A percentile compares a stretch with the other conserved stretches of the same genome.
Evolutionary conservation across 2,888 invertebrate species (phyloP).

Genomic region (Epiblema foenella): DNA sequence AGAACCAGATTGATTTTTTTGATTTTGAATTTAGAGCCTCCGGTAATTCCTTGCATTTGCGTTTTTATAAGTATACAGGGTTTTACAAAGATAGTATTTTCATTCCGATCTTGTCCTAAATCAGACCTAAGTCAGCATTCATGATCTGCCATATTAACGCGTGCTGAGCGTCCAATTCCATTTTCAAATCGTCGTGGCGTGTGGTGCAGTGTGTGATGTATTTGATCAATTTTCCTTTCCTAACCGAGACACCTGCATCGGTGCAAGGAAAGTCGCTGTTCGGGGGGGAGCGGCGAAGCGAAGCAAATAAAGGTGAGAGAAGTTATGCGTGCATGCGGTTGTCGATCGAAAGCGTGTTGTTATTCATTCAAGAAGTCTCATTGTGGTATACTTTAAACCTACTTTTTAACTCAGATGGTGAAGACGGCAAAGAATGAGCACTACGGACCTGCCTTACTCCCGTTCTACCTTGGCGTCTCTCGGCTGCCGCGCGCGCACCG

Average conservation of each 20-base stretch:
- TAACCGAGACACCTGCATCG: constrained; percentile 80
- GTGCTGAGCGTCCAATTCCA: constrained; percentile 64
- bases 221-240: constrained; percentile 81
- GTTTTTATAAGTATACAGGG: neutral
- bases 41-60: neutral
- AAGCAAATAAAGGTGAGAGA: constrained; percentile 58
- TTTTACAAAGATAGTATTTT: neutral
- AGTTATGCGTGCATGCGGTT: constrained; percentile 47
- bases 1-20: no score
- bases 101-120: constrained; percentile 12
- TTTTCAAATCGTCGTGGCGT: constrained; percentile 61
- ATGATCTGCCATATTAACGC: constrained; percentile 68
- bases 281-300: constrained; percentile 60
- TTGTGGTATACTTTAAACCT: neutral
- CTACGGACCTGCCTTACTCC: no score
- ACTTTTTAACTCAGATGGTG: no score
- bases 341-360: constrained; percentile 2
- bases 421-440: no score
- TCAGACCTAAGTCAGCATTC: constrained; percentile 21
- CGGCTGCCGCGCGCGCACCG: no score
- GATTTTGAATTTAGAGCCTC: neutral
- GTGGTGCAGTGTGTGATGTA: constrained; percentile 84
- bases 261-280: constrained; percentile 82
- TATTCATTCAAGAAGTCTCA: neutral
- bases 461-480: no score